Evolutionary conservation across 2,888 invertebrate species (phyloP).

Genomic region (Sphecodes monilicornis): DNA sequence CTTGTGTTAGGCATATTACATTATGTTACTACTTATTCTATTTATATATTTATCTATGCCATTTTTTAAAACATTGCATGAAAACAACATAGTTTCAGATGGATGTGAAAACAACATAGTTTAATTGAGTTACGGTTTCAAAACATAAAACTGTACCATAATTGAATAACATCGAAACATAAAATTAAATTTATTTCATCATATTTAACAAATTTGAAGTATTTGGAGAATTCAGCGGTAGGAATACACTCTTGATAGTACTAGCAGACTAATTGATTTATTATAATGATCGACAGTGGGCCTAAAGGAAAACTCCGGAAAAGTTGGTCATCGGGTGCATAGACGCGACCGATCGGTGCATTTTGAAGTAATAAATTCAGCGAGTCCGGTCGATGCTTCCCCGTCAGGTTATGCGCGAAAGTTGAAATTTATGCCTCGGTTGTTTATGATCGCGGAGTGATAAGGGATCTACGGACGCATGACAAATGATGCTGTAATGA

Average conservation of each 20-base stretch:
- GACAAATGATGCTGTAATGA: constrained; percentile 85
- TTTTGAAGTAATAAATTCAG: constrained; percentile 83
- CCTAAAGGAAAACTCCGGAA: constrained; percentile 27
- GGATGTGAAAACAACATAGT: no score
- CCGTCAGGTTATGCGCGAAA: constrained; percentile 84
- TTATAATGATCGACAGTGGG: no score
- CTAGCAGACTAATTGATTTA: no score
- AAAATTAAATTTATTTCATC: no score
- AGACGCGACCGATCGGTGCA: constrained; percentile 74
- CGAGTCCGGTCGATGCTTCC: constrained; percentile 79
- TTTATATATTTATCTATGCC: no score
- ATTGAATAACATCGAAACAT: no score
- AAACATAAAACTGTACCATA: no score
- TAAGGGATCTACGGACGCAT: constrained; percentile 84
- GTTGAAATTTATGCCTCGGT: constrained; percentile 84
- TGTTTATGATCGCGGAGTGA: constrained; percentile 84
- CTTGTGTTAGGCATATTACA: not conserved
- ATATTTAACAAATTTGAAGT: not conserved
- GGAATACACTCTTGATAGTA: not conserved
- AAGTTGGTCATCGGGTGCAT: constrained; percentile 77
- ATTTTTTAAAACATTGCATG: no score
- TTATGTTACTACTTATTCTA: no score
- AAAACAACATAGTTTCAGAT: no score
- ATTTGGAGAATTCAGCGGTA: not conserved
- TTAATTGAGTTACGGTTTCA: no score